A percentile compares a stretch with the other conserved stretches of the same genome.
phyloP scores from a whole-genome alignment of 2,113 vertebrate genomes.

The Lates calcarifer region DNA sequence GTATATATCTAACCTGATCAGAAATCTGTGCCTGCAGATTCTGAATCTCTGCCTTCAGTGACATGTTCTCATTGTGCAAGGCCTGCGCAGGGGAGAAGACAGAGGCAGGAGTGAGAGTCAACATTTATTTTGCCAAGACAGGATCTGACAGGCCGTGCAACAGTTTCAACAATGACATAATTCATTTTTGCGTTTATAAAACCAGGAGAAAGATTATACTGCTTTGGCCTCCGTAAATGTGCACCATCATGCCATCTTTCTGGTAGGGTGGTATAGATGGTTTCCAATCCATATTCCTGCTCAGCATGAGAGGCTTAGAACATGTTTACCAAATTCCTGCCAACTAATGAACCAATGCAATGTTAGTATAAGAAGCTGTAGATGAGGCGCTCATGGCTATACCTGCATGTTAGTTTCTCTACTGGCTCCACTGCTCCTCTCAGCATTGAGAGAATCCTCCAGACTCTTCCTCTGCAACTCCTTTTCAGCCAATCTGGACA shows the following conservation, averaged over 20 bases:
- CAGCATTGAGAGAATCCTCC: constrained; percentile 86
- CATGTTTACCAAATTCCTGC: constrained; percentile 38
- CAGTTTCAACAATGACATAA: background rate
- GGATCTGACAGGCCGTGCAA: background rate
- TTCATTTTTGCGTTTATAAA: background rate
- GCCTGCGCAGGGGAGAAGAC: constrained; percentile 80
- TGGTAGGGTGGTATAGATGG: background rate
- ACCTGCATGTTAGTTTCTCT: constrained; percentile 87
- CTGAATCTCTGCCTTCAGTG: constrained; percentile 91
- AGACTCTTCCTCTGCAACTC: constrained; percentile 86
- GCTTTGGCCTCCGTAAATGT: constrained; percentile 1
- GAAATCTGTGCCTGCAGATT: constrained; percentile 91
- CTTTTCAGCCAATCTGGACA: constrained; percentile 83
- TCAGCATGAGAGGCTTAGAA: background rate
- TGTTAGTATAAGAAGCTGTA: constrained; percentile 30
- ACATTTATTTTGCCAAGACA: background rate
- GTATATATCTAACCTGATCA: constrained; percentile 87
- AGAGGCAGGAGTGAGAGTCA: background rate
- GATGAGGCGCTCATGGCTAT: constrained; percentile 10
- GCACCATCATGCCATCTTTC: background rate
- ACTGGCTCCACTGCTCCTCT: constrained; percentile 83
- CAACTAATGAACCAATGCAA: constrained; percentile 26
- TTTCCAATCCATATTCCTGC: background rate
- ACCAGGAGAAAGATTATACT: constrained; percentile 8
- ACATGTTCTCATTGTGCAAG: constrained; percentile 92